phyloP scores from a whole-genome alignment of 2,113 vertebrate species.

The Podocnemis expansa region DNA sequence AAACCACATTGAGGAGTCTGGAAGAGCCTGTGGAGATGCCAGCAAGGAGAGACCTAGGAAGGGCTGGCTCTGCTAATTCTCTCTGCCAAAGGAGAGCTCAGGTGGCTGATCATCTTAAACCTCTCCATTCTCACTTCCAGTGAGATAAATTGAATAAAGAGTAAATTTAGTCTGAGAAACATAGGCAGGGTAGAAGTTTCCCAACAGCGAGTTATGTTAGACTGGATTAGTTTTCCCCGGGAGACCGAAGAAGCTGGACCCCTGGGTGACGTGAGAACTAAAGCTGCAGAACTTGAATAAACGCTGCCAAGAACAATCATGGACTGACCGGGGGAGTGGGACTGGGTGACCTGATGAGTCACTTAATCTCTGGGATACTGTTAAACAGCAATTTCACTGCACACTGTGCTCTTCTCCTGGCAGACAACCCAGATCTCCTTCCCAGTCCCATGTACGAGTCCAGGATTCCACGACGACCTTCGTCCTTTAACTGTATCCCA shows the following conservation, averaged over 20 bases:
- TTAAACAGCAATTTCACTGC: not conserved
- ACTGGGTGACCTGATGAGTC: not conserved
- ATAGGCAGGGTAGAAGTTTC: not conserved
- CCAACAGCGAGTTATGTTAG: fast-evolving
- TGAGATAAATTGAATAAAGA: not conserved
- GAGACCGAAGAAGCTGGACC: fast-evolving
- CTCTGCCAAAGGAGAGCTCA: not conserved
- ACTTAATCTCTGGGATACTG: not conserved
- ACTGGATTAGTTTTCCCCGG: not conserved
- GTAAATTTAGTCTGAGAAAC: not conserved
- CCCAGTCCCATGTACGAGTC: not conserved
- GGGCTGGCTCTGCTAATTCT: not conserved
- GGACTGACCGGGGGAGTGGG: not conserved
- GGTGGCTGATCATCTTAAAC: not conserved
- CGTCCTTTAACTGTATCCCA: not conserved
- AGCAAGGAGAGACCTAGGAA: too few relatives aligned
- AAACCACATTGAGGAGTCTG: not conserved
- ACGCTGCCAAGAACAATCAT: not conserved
- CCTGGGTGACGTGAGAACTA: not conserved
- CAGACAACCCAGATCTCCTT: not conserved
- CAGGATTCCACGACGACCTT: not conserved
- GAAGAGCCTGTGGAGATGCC: fast-evolving
- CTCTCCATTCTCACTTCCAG: not conserved
- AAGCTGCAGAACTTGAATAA: not conserved
- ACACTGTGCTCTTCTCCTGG: not conserved